These are phyloP conservation scores for Equus quagga DNA, from an alignment of 2,113 vertebrate species.

Conservation along the genomic window DNA sequence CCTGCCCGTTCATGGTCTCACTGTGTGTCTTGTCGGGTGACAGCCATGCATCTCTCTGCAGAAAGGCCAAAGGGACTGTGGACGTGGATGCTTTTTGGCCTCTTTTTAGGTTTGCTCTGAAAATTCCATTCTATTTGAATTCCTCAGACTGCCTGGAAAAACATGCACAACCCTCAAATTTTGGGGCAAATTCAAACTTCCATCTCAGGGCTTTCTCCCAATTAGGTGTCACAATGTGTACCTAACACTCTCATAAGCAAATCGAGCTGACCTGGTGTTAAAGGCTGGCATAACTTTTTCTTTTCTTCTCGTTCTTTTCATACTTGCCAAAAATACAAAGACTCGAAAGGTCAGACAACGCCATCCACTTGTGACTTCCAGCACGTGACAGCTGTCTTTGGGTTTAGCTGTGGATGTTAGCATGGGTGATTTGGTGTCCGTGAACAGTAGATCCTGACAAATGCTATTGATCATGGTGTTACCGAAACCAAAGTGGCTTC, in stretches of 20 bases:
- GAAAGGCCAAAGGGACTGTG: neutral
- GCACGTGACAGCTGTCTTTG: neutral
- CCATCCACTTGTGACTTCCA: neutral
- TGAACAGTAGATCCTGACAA: neutral
- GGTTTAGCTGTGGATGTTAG: neutral
- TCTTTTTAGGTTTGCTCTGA: neutral
- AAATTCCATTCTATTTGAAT: constrained; percentile 28
- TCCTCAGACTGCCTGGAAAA: neutral
- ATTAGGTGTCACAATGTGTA: neutral
- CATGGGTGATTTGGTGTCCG: neutral
- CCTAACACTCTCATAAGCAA: neutral
- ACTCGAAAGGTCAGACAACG: neutral
- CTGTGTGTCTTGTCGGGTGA: neutral
- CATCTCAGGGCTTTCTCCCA: neutral
- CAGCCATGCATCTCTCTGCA: neutral
- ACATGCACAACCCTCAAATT: neutral
- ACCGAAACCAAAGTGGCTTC: too few relatives aligned
- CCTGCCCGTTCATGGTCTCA: neutral
- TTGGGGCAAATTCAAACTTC: neutral
- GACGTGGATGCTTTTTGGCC: neutral
- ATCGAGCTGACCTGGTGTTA: neutral
- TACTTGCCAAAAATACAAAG: neutral
- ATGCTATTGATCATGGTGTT: neutral
- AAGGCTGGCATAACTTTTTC: neutral
- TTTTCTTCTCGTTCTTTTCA: neutral